Evolutionary conservation across 2,888 invertebrate species (phyloP).

Genomic region (Agriotes lineatus): DNA sequence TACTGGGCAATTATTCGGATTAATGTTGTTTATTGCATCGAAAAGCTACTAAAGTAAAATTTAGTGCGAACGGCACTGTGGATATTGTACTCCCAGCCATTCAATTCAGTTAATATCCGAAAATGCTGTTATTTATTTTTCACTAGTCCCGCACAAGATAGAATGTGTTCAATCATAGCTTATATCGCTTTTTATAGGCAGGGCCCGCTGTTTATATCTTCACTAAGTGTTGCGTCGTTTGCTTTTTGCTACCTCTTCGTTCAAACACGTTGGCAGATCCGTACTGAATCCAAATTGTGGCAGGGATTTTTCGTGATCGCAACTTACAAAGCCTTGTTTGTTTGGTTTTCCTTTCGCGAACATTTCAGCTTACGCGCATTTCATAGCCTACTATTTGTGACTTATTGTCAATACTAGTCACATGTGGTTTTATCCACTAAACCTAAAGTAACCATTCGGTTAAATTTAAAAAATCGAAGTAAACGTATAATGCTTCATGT

Average conservation of each 20-base stretch:
- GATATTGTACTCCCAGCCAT: constrained; percentile 30
- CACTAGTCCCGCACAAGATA: constrained; percentile 42
- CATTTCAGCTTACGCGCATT: too few species aligned
- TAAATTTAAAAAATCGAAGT: too few species aligned
- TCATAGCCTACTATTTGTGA: too few species aligned
- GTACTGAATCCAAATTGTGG: constrained; percentile 15
- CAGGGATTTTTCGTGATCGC: neutral
- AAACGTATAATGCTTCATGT: too few species aligned
- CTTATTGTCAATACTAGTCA: too few species aligned
- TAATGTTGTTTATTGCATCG: constrained; percentile 24
- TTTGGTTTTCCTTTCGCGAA: too few species aligned
- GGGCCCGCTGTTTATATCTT: constrained; percentile 45
- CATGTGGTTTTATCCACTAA: too few species aligned
- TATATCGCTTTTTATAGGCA: constrained; percentile 44
- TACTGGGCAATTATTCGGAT: constrained; percentile 28
- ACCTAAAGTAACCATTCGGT: too few species aligned
- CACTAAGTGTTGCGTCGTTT: constrained; percentile 45
- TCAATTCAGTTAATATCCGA: constrained; percentile 41
- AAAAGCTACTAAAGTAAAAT: constrained; percentile 28
- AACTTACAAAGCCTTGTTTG: too few species aligned
- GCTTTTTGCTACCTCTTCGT: constrained; percentile 41
- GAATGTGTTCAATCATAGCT: constrained; percentile 47
- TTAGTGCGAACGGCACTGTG: constrained; percentile 18
- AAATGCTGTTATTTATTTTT: constrained; percentile 45
- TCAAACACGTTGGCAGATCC: constrained; percentile 35